These are phyloP conservation scores for Aurelia aurita complex sp. Pacific DNA, from an alignment of 30 jellyfish, hydroid and myxozoan species.

Conservation along the genomic window DNA sequence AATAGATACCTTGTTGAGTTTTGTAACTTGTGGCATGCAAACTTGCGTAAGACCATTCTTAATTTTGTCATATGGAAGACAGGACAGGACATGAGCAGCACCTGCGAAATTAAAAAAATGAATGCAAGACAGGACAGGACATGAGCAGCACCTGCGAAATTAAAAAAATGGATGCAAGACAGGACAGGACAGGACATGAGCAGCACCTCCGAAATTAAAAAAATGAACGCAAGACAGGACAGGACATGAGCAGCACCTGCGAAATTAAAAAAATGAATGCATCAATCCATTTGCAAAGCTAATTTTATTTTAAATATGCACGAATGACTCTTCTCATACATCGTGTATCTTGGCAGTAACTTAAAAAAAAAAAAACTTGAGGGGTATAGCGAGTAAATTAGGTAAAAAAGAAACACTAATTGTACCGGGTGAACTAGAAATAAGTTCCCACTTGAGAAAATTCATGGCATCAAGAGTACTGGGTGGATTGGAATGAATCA, in stretches of 20 bases:
- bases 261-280: no score
- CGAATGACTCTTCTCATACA: no score
- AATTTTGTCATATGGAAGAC: slow-evolving; percentile 61
- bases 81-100: slow-evolving; percentile 78
- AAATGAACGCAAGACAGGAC: slow-evolving; percentile 56
- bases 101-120: slow-evolving; percentile 28
- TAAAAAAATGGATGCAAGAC: no score
- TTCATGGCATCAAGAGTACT: no score
- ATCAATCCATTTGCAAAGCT: neutral
- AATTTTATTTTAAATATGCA: neutral
- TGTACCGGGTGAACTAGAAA: no score
- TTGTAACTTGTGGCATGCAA: slow-evolving; percentile 81
- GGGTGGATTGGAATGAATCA: no score
- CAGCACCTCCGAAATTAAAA: slow-evolving; percentile 60
- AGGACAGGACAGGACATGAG: slow-evolving; percentile 70
- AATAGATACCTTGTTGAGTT: slow-evolving; percentile 61
- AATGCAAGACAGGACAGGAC: slow-evolving; percentile 59
- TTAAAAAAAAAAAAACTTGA: no score
- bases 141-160: slow-evolving; percentile 71
- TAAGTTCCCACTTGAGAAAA: no score
- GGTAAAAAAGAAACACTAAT: no score
- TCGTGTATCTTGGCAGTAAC: no score
- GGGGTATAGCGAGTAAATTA: no score
- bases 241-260: slow-evolving; percentile 85
- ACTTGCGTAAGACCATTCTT: slow-evolving; percentile 75